A percentile compares a stretch with the other conserved stretches of the same genome.
These are phyloP conservation scores for Philypnodon macrostomus DNA, from an alignment of 2,797 vertebrate species.

Conservation along the genomic window DNA sequence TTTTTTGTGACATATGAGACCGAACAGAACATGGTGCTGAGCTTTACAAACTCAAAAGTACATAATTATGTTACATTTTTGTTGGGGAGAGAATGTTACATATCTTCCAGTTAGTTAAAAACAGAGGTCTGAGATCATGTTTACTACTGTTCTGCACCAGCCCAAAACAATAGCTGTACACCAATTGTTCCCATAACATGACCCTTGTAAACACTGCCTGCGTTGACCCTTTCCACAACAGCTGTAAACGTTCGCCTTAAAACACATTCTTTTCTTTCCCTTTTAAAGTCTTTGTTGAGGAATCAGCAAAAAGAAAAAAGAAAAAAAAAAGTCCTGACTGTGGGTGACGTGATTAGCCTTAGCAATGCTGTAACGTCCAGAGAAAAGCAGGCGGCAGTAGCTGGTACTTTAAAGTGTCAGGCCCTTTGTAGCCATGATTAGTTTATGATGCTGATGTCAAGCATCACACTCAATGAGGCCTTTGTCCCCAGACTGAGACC, in stretches of 20 bases:
- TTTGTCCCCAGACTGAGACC: slow-evolving; percentile 93
- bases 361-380: slow-evolving; percentile 79
- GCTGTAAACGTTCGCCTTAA: not conserved
- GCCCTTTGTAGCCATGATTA: slow-evolving; percentile 94
- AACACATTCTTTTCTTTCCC: slow-evolving; percentile 1
- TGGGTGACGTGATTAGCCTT: slow-evolving; percentile 80
- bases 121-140: too few relatives aligned
- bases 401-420: slow-evolving; percentile 97
- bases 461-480: slow-evolving; percentile 97
- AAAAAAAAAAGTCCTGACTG: slow-evolving; percentile 71
- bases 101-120: too few relatives aligned
- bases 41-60: too few relatives aligned
- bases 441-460: slow-evolving; percentile 99
- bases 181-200: not conserved
- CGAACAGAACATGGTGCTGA: too few relatives aligned
- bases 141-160: too few relatives aligned
- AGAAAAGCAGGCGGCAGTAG: slow-evolving; percentile 83
- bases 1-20: too few relatives aligned
- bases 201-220: not conserved
- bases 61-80: too few relatives aligned
- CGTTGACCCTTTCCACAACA: not conserved
- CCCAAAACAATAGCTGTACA: too few relatives aligned
- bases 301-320: slow-evolving; percentile 59
- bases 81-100: too few relatives aligned
- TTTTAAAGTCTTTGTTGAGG: slow-evolving; percentile 74